Evolutionary conservation across 2,797 vertebrate species (phyloP).

Genomic region (Syngnathus acus): DNA sequence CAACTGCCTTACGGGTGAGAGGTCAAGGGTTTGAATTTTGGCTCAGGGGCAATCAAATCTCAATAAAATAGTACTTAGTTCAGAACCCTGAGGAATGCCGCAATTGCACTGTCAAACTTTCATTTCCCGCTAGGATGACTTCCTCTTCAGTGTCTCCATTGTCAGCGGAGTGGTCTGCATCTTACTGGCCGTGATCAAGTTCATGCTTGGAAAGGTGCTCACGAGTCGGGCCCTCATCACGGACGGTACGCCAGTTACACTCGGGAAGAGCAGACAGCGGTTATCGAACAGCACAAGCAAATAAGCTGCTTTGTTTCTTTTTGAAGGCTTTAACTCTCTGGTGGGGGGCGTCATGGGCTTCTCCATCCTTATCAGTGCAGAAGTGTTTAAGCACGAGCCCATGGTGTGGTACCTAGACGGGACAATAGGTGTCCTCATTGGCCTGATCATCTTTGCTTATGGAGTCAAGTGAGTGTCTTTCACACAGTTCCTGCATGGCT

Average conservation of each 20-base stretch:
- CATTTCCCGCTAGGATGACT: constrained; percentile 75
- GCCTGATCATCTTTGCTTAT: constrained; percentile 89
- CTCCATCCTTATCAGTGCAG: constrained; percentile 93
- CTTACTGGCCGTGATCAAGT: constrained; percentile 82
- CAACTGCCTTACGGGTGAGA: too few relatives aligned
- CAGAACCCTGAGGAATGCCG: neutral
- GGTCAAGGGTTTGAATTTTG: neutral
- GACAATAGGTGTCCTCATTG: constrained; percentile 88
- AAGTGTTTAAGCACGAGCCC: constrained; percentile 89
- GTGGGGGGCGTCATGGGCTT: constrained; percentile 96
- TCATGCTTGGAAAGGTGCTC: constrained; percentile 89
- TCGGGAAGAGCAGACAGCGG: neutral
- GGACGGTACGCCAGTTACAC: constrained; percentile 70
- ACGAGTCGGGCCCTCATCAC: constrained; percentile 94
- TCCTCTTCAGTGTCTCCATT: constrained; percentile 93
- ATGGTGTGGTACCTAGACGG: constrained; percentile 94
- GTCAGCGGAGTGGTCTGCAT: constrained; percentile 87
- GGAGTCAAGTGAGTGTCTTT: constrained; percentile 82
- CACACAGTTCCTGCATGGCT: neutral
- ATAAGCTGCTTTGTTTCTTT: neutral
- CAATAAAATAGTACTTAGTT: neutral
- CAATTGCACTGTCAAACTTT: neutral
- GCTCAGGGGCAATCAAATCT: neutral
- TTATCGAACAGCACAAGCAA: too few relatives aligned
- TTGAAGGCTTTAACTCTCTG: constrained; percentile 90